Percentiles rank a stretch among this genome's conserved stretches.
phyloP scores from a whole-genome alignment of 2,888 invertebrate species.

The Pachydiplax longipennis region DNA sequence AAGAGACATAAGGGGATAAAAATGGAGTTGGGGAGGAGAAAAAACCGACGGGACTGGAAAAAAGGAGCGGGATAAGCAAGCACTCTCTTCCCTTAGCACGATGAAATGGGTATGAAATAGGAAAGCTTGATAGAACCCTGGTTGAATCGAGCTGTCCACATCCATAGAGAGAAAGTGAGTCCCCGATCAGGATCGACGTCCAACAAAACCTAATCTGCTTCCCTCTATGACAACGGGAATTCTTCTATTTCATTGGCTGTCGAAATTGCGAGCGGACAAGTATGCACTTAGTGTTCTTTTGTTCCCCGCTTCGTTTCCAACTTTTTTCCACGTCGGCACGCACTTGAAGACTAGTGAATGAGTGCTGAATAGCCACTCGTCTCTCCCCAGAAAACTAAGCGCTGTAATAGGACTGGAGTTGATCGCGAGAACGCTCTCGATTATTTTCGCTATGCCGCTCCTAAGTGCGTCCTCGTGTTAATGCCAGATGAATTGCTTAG shows the following conservation, averaged over 20 bases:
- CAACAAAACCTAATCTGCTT: not conserved
- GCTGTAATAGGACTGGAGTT: not conserved
- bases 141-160: not conserved
- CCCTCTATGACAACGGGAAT: not conserved
- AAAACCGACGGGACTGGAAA: not conserved
- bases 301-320: not conserved
- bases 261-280: not conserved
- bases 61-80: not conserved
- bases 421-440: not conserved
- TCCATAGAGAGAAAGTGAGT: not conserved
- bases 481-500: too few species aligned
- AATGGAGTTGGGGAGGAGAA: not conserved
- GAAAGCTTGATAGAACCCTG: not conserved
- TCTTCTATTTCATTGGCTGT: not conserved
- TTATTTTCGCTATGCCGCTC: not conserved
- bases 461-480: too few species aligned
- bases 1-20: not conserved
- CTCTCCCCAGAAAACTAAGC: not conserved
- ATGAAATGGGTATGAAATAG: not conserved
- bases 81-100: not conserved
- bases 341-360: not conserved
- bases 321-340: not conserved
- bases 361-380: not conserved
- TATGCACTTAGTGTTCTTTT: not conserved
- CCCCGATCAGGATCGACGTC: not conserved